Evolutionary conservation across 2,888 invertebrate species (phyloP), one percentile per base, ranked within the genome.

Genomic region (Sylvicola fuscatus): DNA sequence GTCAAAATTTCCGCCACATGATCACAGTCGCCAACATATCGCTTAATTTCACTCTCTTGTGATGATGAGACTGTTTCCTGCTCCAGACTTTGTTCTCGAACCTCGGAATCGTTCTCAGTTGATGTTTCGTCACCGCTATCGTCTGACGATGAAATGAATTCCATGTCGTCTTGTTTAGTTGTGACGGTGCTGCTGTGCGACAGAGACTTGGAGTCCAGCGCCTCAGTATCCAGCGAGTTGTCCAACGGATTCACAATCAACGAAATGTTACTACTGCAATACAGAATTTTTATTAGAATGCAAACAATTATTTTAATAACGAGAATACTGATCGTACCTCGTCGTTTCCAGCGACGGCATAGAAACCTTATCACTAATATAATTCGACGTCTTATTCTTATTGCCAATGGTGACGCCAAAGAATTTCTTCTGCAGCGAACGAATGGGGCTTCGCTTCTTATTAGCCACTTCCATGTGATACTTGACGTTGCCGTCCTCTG

Each of bases 401-500:
- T 55, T 55, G 8, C 58, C 55, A 27, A 58, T 40, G 0, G 58
- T 55, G 0, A 58, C 58, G 1, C 58, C 57, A 36, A 59, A 59
- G 37, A 59, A 51, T 43, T 59, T 59, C 42, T 59, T 59, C 17
- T 55, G 56, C 17, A 58, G 45, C 26, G 52, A 51, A 2, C 57
- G 43, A 29, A 58, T 58, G 1, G 58, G 59, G 40, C 58, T 56
- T 13, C 54, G 52, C 40, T 58, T 59, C 38, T 58, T 56, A 37
- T 46, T 49, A 14, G 43, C 42, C 7, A 47, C 46, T 35, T 54
- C 53, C 38, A 54, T 52, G 42, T 57, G 58, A 36, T 59, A 58
- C 38, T 55, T 72, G 3, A 84, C 72, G 45, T 80, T 79, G 2
- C 83, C 83, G 45, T 78, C 78, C 17, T 80, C 77, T 32, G 75